These are phyloP conservation scores for Xiphophorus maculatus DNA, from an alignment of 2,113 vertebrate genomes.

Conservation along the genomic window DNA sequence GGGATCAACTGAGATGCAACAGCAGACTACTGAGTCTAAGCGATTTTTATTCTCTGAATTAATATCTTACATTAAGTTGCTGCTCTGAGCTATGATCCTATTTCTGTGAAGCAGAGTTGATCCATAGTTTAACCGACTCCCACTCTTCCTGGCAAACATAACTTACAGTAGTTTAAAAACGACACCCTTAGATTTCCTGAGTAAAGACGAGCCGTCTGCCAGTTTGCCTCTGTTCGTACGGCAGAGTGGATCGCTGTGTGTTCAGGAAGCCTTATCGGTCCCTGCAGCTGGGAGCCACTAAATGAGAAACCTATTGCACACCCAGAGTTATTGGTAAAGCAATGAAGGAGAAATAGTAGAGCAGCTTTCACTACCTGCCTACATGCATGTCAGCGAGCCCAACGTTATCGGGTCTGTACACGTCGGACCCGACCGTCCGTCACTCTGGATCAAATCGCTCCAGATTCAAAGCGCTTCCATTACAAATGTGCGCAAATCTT, in stretches of 20 bases:
- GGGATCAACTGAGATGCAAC: conserved; percentile 9
- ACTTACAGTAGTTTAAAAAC: conserved; percentile 46
- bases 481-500: no score
- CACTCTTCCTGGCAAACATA: conserved; percentile 31
- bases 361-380: conserved; percentile 35
- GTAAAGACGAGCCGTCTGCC: conserved; percentile 33
- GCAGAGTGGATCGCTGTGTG: conserved; percentile 57
- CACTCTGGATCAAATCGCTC: conserved; percentile 10
- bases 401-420: conserved; percentile 47
- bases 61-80: conserved; percentile 9
- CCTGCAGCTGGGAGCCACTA: conserved; percentile 65
- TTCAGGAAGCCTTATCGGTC: conserved; percentile 69
- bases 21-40: conserved; percentile 4
- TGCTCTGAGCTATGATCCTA: conserved; percentile 27
- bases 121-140: conserved; percentile 32
- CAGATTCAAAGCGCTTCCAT: no score
- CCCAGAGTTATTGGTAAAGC: conserved; percentile 63
- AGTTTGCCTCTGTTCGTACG: conserved; percentile 47
- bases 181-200: conserved; percentile 37
- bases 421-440: conserved; percentile 33
- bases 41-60: conserved; percentile 22
- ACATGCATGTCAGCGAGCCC: conserved; percentile 40
- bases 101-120: conserved; percentile 34
- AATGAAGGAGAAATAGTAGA: conserved; percentile 61
- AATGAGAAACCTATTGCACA: conserved; percentile 64